Percentiles rank a stretch among this genome's conserved stretches.
Evolutionary conservation across 2,888 invertebrate species (phyloP).

Genomic region (Gandaritis pyraliata): DNA sequence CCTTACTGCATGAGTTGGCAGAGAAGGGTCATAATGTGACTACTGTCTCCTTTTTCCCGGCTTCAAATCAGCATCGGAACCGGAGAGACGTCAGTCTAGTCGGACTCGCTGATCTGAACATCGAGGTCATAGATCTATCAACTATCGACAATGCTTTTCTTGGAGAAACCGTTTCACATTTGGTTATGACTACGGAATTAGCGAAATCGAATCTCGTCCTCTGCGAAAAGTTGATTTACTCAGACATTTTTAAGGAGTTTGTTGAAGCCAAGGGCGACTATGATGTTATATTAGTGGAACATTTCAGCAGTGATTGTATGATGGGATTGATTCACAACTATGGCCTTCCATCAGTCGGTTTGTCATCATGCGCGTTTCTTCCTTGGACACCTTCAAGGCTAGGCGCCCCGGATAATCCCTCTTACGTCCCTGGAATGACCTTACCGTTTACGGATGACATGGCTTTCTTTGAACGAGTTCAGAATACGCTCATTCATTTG

Average conservation of each 20-base stretch:
- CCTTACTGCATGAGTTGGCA: constrained; percentile 69
- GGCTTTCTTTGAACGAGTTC: constrained; percentile 66
- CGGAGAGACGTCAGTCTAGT: constrained; percentile 58
- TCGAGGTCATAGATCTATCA: constrained; percentile 56
- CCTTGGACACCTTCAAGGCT: constrained; percentile 67
- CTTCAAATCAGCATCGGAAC: constrained; percentile 41
- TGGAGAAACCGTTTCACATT: constrained; percentile 47
- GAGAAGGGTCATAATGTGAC: constrained; percentile 74
- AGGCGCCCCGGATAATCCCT: constrained; percentile 69
- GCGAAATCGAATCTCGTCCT: constrained; percentile 48
- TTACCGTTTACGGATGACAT: constrained; percentile 59
- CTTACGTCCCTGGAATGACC: constrained; percentile 65
- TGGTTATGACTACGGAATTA: constrained; percentile 41
- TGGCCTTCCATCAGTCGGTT: constrained; percentile 64
- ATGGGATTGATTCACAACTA: constrained; percentile 71
- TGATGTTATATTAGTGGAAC: constrained; percentile 76
- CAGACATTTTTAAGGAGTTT: constrained; percentile 56
- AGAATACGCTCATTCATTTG: constrained; percentile 64
- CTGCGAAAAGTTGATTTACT: constrained; percentile 57
- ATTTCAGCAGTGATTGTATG: constrained; percentile 79
- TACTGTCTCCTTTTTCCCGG: constrained; percentile 75
- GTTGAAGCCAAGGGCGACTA: constrained; percentile 61
- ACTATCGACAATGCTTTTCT: constrained; percentile 45
- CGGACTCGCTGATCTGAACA: constrained; percentile 47
- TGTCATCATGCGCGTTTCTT: constrained; percentile 67